Base-by-base conservation (phyloP, 2,888 invertebrate genomes). In the Philonicus albiceps region DNA sequence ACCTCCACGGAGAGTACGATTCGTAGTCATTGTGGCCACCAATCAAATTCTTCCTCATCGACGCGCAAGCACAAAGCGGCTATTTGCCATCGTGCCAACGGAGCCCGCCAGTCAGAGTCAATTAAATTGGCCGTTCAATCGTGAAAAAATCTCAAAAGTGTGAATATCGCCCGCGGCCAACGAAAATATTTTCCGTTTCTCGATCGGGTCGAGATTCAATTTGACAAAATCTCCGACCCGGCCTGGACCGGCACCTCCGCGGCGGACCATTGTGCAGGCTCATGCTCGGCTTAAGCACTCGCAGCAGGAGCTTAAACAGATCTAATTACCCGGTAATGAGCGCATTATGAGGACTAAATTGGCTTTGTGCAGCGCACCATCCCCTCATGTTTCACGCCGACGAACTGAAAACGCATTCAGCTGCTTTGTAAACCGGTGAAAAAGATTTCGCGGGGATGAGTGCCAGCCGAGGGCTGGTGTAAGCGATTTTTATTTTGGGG, bases 261-360 rank as follows among this genome's bases (percentile, higher is more conserved):
- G 11, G 34, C 11, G 55, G 3, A 22, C 76, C 19, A 55, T 81
- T 81, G 81, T 81, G 64, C 30, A 3, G 34, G 37, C 34, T 55
- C 37, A 53, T 74, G 73, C 19, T 75, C 85, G 75, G 19, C 22
- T 49, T 75, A 85, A 85, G 49, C 34, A 34, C 34, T 85, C 85
- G 19, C 85, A 85, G 85, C 85, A 55, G 85, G 31, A 53, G 85
- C 53, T 75, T 75, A 85, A 85, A 75, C 19, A 85, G 85, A 85
- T 85, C 85, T 85, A 85, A 85, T 85, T 85, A 85, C 75, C 75
- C 19, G 19, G 75, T 85, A 75, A 85, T 85, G 75, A 85, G 85
- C 53, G 22, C 30, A 85, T 85, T 85, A 85, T 64, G 49, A 53
- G 53, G 22, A 30, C 22, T 19, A 85, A 85, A 85, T 85, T 85